phyloP scores from a whole-genome alignment of 2,113 vertebrate genomes.

The Meles meles region DNA sequence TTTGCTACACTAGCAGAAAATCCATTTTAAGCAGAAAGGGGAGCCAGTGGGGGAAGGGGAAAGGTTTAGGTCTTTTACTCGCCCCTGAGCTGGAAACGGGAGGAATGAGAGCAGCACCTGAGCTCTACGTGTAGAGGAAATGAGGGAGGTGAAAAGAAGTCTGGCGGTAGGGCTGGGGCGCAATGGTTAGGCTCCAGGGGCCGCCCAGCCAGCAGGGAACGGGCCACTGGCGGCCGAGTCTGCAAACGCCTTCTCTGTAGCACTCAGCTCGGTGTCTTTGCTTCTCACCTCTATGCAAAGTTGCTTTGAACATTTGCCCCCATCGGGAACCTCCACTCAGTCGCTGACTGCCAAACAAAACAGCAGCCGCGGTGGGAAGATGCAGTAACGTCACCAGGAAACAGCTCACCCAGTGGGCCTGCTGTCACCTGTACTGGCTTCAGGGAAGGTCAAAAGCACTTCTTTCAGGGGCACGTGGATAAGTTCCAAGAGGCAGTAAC shows the following conservation, averaged over 20 bases:
- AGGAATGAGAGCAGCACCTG: background rate
- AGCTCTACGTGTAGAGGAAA: background rate
- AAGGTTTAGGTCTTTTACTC: background rate
- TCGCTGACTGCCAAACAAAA: background rate
- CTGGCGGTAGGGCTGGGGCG: fast-evolving
- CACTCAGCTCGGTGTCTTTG: background rate
- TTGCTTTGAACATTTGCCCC: background rate
- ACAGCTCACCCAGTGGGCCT: background rate
- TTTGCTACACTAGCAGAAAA: background rate
- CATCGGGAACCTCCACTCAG: background rate
- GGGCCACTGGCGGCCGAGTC: background rate
- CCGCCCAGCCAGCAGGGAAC: background rate
- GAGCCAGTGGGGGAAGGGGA: background rate
- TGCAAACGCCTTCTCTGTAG: background rate
- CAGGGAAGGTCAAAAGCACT: background rate
- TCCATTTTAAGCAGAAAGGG: background rate
- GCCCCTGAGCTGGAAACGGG: background rate
- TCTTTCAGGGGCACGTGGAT: background rate
- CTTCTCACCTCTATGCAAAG: background rate
- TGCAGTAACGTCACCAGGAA: too few species aligned
- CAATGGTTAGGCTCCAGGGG: background rate
- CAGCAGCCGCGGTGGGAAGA: background rate
- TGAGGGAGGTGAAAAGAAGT: fast-evolving
- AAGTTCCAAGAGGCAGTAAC: background rate
- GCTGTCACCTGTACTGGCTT: background rate